Conservation (phyloP, 2,113 vertebrate genomes). For the Paraplagusia blochii region DNA sequence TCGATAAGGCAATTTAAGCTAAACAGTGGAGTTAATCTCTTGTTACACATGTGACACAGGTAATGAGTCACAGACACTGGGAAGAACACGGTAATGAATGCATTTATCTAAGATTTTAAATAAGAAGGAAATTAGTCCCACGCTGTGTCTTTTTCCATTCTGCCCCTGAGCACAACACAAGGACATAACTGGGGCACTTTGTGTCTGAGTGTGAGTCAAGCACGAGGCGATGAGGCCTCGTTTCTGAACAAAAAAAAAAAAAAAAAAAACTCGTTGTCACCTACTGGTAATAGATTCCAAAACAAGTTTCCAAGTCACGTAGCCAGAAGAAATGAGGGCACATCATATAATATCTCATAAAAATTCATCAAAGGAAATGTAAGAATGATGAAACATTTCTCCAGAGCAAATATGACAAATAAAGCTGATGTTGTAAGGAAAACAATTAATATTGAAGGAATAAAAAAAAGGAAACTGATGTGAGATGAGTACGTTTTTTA, state of each 20-base stretch:
- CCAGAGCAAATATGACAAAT: no score
- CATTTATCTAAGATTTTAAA: slow-evolving; percentile 34
- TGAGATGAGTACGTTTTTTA: no score
- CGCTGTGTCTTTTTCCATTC: slow-evolving; percentile 18
- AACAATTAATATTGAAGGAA: no score
- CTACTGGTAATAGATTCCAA: background rate
- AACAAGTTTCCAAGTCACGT: no score
- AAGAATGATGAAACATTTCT: no score
- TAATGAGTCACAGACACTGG: slow-evolving; percentile 16
- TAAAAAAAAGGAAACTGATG: no score
- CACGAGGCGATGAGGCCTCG: background rate
- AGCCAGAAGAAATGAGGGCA: background rate
- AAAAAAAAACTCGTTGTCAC: slow-evolving; percentile 19
- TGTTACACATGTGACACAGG: slow-evolving; percentile 23
- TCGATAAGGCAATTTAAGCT: slow-evolving; percentile 52
- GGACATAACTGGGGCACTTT: slow-evolving; percentile 14
- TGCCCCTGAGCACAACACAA: background rate
- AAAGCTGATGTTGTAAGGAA: no score
- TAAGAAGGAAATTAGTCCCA: slow-evolving; percentile 19
- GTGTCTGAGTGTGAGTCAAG: slow-evolving; percentile 10
- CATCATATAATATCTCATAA: background rate
- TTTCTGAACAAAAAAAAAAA: slow-evolving; percentile 13
- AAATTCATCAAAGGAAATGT: no score
- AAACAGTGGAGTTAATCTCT: slow-evolving; percentile 42
- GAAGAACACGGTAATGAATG: slow-evolving; percentile 7